Evolutionary conservation across 2,113 vertebrate species (phyloP), one percentile per base, ranked within the genome.

Genomic region (Hippocampus barbouri): DNA sequence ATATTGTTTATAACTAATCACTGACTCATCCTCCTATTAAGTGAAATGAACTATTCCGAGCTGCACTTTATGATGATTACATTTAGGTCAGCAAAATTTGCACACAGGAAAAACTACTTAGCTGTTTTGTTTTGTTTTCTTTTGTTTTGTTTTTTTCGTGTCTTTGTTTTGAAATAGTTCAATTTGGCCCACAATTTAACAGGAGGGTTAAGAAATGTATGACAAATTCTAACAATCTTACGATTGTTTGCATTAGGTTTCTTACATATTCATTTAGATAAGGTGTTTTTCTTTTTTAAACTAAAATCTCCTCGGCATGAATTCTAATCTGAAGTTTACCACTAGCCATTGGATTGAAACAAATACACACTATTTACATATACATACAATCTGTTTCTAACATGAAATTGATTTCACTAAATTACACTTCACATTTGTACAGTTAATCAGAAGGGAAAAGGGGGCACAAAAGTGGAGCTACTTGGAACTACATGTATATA

Each of bases 291-390:
- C 23, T 5, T 23, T 54, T 45, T 25, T 20, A 34, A 10, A 76
- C 23, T 11, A 66, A 70, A 60, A 76, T 54, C 3, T 61, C 62
- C 25, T 47, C 83, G 72, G 81, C 57, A 69, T 64, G 43, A 86
- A 87, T 73, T 83, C 41, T 75, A 54, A 77, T 84, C 77, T 80
- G 56, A 84, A 78, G 84, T 84, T 80, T 54, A 85, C 83, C 86
- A 82, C 65, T 76, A 87, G 80, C 81, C 83, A 66, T 47, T 66
- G 63, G 11, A 43, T 56, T 45, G 63, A 69, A 56, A 69, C 16
- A 69, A 56, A 23, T 69, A 8, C 5, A 69, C 12, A 21, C 53
- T 56, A 69, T 70, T 74, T 77, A 80, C 84, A 70, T 84, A 84
- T 70, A 21, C 84, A 68, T 83, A 85, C 74, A 87, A 49, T 69